A percentile compares a stretch with the other conserved stretches of the same genome.
These are phyloP conservation scores for Dolichotis patagonum DNA, from an alignment of 2,113 vertebrate genomes.

Conservation along the genomic window DNA sequence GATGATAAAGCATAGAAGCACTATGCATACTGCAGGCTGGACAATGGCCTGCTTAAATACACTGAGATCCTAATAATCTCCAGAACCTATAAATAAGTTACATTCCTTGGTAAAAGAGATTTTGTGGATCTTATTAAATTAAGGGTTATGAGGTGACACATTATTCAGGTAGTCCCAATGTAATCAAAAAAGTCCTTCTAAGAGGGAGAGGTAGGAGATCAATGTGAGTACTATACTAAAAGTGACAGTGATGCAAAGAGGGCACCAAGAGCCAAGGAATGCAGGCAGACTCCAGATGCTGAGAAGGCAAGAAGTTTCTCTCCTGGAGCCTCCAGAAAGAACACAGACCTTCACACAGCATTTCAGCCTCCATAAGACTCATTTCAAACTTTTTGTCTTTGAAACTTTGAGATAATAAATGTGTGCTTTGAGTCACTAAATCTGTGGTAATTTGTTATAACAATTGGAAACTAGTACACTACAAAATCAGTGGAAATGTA, in stretches of 20 bases:
- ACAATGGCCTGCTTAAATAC: background rate
- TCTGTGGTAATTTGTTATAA: background rate
- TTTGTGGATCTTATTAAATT: background rate
- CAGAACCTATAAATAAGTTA: background rate
- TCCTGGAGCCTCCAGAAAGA: background rate
- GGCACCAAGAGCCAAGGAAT: background rate
- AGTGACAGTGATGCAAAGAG: background rate
- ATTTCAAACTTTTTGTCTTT: background rate
- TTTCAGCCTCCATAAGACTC: background rate
- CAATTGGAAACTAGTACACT: background rate
- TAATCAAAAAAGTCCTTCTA: background rate
- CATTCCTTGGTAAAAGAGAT: background rate
- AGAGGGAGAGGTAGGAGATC: background rate
- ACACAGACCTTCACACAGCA: background rate
- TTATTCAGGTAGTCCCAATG: background rate
- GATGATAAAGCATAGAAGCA: background rate
- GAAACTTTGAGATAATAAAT: background rate
- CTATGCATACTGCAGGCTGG: background rate
- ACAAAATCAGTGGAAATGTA: background rate
- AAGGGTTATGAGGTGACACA: background rate
- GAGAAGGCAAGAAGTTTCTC: background rate
- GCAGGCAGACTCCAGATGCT: background rate
- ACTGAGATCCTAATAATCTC: background rate
- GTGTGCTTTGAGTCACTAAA: background rate
- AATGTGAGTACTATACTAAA: background rate